Base-by-base conservation (phyloP, 2,113 vertebrate species). In the Lophochroa leadbeateri region DNA sequence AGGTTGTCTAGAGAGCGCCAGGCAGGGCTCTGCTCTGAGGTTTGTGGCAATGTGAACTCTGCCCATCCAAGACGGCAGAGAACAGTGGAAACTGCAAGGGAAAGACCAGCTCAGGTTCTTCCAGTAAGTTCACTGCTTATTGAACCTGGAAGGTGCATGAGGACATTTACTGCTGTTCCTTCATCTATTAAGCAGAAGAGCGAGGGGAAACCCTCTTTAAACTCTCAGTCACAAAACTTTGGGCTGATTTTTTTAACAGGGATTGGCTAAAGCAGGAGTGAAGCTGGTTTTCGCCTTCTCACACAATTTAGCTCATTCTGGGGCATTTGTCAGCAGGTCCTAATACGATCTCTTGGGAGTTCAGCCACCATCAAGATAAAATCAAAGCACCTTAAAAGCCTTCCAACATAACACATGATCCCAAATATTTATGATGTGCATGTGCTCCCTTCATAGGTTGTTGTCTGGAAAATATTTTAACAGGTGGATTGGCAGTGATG, bases 391-490 rank as follows among this genome's bases (percentile, higher is more conserved):
- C 14, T 63, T 5, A 70, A 72, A 61, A 57, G 24, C 52, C 52
- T 35, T 94, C 82, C 82, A 67, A 68, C 27, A 17, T 23, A 91
- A 31, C 50, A 65, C 23, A 25, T 41, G 20, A 65, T 15, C 33
- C 72, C 53, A 52, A 78, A 70, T 27, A 55, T 82, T 92, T 91
- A 70, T 60, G 61, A 46, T 10, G 61, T 49, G 60, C 71, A 27
- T 17, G 27, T 20, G 9, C 28, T 52, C 52, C 39, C 87, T 82
- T 20, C 53, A 41, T 20, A 71, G 31, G 21, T 63, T 5, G 46
- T 55, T 90, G 72, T 75, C 69, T 77, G 55, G 19, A 70, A 74
- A 87, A 55, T 68, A 82, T 85, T 95, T 94, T 65, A 95, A 87
- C 94, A 96, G 90, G 92, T 97, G 94, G 77, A 64, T 33, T 86